Evolutionary conservation across 2,888 invertebrate genomes (phyloP), one percentile per base, ranked within the genome.

Genomic region (Drosophila falleni): DNA sequence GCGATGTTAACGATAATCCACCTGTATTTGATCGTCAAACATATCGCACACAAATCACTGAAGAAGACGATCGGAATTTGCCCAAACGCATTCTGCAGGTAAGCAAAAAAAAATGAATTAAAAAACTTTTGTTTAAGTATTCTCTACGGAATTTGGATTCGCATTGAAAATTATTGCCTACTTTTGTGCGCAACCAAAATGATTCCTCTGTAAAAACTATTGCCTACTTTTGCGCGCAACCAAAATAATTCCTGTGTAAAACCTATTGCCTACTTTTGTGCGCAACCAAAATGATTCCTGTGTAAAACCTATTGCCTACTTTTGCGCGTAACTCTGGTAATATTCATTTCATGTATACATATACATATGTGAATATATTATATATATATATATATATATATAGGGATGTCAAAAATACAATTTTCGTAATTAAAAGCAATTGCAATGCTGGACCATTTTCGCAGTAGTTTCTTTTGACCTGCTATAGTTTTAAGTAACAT

Each of bases 1-100:
- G 97, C 93, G 98, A 99, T 93, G 98, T 98, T 81, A 99, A 99
- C 93, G 91, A 91, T 87, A 91, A 90, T 90, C 97, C 98, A 68
- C 99, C 99, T 29, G 97, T 97, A 87, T 99, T 99, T 94, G 97
- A 98, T 93, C 94, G 98, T 85, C 98, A 98, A 72, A 97, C 97
- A 81, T 98, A 98, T 94, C 95, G 97, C 92, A 97, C 98, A 67
- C 98, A 98, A 94, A 98, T 98, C 93, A 98, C 97, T 26, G 98
- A 98, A 93, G 98, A 98, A 93, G 98, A 98, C 92, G 98, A 98
- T 94, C 95, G 98, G 91, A 97, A 97, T 93, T 94, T 98, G 90
- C 98, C 98, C 78, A 98, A 98, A 93, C 96, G 97, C 91, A 97
- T 98, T 89, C 94, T 98, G 90, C 97, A 97, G 97, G 98, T 94